These are phyloP conservation scores for Nasonia giraulti DNA, from an alignment of 1,140 invertebrate genomes.

Conservation along the genomic window DNA sequence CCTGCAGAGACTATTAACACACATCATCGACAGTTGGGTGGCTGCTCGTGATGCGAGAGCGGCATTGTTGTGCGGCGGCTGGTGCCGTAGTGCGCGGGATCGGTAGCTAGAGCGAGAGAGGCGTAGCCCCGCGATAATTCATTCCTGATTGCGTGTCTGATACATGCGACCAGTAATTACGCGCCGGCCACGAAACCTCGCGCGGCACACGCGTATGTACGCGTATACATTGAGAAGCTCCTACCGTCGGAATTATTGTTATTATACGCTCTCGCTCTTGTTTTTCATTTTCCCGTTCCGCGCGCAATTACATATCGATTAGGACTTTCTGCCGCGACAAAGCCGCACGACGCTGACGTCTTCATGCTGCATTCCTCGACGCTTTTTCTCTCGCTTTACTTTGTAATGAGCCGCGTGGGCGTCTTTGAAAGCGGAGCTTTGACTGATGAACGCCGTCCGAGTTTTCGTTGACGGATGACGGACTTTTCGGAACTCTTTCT, in stretches of 20 bases:
- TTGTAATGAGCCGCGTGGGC: not conserved
- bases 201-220: not conserved
- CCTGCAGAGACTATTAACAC: constrained; percentile 61
- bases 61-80: constrained; percentile 63
- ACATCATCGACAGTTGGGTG: constrained; percentile 70
- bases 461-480: not conserved
- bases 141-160: constrained; percentile 75
- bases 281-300: constrained; percentile 54
- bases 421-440: not conserved
- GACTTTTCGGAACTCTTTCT: not conserved
- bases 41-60: constrained; percentile 70
- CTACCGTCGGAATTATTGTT: not conserved
- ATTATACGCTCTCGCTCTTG: not conserved
- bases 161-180: constrained; percentile 73
- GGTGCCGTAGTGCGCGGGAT: not conserved
- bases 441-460: not conserved
- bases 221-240: not conserved
- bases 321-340: constrained; percentile 7
- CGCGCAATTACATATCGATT: constrained; percentile 45
- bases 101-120: constrained; percentile 51
- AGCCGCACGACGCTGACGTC: no score
- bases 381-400: constrained; percentile 31
- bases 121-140: constrained; percentile 70
- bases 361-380: not conserved
- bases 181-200: not conserved